Evolutionary conservation across 2,797 vertebrate species (phyloP).

Genomic region (Novumbra hubbsi): DNA sequence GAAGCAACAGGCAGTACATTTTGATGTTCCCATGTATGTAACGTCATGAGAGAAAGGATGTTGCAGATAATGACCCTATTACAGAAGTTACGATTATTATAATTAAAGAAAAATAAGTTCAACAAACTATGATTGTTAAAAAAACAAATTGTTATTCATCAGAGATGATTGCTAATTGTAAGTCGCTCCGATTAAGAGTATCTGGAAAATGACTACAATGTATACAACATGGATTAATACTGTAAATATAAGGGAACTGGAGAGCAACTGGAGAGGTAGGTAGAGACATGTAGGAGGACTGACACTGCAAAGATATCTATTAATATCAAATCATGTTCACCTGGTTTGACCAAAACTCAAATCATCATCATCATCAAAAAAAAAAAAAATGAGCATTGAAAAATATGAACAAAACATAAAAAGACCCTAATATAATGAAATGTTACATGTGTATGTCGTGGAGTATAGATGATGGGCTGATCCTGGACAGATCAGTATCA

Average conservation of each 20-base stretch:
- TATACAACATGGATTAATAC: not conserved
- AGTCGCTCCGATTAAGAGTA: no score
- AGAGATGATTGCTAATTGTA: not conserved
- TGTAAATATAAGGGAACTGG: not conserved
- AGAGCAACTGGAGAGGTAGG: conserved; percentile 14
- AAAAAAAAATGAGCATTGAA: conserved; percentile 6
- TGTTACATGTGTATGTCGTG: conserved; percentile 49
- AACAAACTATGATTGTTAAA: not conserved
- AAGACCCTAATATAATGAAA: conserved; percentile 36
- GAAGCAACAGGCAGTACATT: conserved; percentile 21
- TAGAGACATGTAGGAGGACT: conserved; percentile 5
- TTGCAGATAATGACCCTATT: not conserved
- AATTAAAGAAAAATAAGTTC: conserved; percentile 19
- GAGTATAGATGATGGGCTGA: conserved; percentile 46
- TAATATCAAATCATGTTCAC: not conserved
- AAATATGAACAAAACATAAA: conserved; percentile 1
- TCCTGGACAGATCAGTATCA: conserved; percentile 66
- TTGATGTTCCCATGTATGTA: not conserved
- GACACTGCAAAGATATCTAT: not conserved
- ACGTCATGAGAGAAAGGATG: not conserved
- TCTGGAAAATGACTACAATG: not conserved
- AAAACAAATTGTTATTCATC: not conserved
- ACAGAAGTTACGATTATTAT: not conserved
- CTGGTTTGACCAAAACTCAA: not conserved
- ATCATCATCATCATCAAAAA: not conserved